Evolutionary conservation across 2,888 invertebrate species (phyloP).

Genomic region (Papilio gigon): DNA sequence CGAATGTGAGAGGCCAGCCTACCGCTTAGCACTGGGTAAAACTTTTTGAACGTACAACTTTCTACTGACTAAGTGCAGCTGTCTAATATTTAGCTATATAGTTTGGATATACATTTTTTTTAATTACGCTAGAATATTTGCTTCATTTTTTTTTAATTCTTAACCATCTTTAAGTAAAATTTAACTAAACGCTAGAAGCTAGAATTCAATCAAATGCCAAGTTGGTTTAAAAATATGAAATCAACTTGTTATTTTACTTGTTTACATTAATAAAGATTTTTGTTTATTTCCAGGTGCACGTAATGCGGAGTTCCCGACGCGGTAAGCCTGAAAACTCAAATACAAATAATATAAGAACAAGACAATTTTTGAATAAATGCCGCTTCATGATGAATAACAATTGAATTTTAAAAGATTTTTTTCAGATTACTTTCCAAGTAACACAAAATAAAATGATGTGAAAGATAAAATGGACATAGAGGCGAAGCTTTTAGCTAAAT

Average conservation of each 20-base stretch:
- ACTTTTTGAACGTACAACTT: background rate
- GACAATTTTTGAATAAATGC: background rate
- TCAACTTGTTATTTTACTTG: no score
- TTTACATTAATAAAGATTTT: conserved; percentile 38
- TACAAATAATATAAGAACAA: background rate
- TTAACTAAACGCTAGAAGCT: no score
- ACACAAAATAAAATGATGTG: conserved; percentile 15
- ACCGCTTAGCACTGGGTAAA: background rate
- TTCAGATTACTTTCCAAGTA: conserved; percentile 20
- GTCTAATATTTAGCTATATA: no score
- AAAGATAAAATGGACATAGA: conserved; percentile 5
- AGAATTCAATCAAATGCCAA: no score
- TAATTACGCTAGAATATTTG: no score
- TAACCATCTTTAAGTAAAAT: no score
- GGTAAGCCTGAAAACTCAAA: conserved; percentile 25
- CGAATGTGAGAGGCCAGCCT: background rate
- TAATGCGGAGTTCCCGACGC: conserved; percentile 20
- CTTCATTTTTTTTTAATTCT: no score
- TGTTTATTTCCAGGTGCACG: conserved; percentile 50
- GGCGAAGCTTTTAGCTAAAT: background rate
- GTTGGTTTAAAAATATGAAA: no score
- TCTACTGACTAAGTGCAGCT: background rate
- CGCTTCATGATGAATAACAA: background rate
- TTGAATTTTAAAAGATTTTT: conserved; percentile 11
- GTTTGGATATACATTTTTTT: no score